These are phyloP conservation scores for Piprites chloris DNA, from an alignment of 2,113 vertebrate species.

Conservation along the genomic window DNA sequence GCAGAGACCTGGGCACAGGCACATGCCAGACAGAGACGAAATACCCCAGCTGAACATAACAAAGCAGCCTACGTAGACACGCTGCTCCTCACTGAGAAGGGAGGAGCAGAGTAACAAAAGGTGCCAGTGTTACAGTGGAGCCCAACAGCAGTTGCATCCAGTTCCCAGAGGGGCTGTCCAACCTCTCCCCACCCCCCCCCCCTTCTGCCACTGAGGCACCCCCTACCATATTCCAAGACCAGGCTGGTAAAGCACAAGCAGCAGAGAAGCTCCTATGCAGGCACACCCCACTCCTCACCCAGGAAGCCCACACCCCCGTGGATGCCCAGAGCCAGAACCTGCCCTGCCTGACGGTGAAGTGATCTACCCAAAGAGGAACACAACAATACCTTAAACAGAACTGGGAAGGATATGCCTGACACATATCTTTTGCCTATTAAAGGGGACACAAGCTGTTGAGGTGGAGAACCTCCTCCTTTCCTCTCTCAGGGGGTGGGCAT, in stretches of 20 bases:
- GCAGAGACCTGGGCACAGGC: background rate
- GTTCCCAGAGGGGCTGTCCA: background rate
- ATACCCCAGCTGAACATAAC: background rate
- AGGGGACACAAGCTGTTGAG: background rate
- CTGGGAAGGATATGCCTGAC: background rate
- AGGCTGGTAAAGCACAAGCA: background rate
- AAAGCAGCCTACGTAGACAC: background rate
- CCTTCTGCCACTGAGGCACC: fast-evolving
- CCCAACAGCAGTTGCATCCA: fast-evolving
- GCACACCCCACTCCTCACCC: too few species aligned
- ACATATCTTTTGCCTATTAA: background rate
- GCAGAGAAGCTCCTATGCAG: background rate
- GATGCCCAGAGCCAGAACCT: background rate
- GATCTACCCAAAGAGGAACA: background rate
- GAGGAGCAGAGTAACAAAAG: background rate
- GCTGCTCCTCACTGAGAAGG: background rate
- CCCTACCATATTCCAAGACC: background rate
- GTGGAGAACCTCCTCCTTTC: background rate
- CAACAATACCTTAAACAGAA: background rate
- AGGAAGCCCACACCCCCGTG: background rate
- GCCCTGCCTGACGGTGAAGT: background rate
- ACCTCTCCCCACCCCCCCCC: background rate
- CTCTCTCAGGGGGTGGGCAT: background rate
- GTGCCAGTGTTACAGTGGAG: background rate
- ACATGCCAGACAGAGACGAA: background rate